phyloP scores from a whole-genome alignment of 2,797 vertebrate species.

The Macropodus opercularis region DNA sequence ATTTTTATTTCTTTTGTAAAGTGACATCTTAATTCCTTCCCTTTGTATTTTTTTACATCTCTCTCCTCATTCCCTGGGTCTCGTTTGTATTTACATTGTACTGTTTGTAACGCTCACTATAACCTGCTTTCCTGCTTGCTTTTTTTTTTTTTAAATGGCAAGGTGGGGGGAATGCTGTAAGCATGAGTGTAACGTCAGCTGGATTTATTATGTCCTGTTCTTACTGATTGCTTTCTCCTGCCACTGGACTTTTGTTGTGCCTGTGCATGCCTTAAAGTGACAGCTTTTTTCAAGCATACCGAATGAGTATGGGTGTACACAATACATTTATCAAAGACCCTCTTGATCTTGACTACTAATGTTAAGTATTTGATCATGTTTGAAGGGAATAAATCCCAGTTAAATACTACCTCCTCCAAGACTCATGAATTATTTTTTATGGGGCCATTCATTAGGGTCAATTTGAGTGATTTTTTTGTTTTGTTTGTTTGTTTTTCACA shows the following conservation, averaged over 20 bases:
- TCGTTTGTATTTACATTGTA: conserved; percentile 53
- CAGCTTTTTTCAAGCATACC: conserved; percentile 34
- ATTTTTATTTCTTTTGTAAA: conserved; percentile 32
- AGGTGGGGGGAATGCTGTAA: conserved; percentile 1
- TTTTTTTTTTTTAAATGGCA: conserved; percentile 4
- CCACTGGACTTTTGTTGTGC: conserved; percentile 46
- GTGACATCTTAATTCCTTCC: conserved; percentile 29
- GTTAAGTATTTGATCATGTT: conserved; percentile 51
- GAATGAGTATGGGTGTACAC: conserved; percentile 40
- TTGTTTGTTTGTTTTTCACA: too few species aligned
- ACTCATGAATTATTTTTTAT: conserved; percentile 9
- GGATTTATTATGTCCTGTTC: conserved; percentile 22
- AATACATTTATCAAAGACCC: conserved; percentile 43
- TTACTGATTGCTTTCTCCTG: conserved; percentile 29
- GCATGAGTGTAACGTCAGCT: conserved; percentile 43
- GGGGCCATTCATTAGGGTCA: too few species aligned
- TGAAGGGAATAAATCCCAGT: conserved; percentile 60
- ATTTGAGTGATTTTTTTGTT: too few species aligned
- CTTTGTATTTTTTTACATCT: conserved; percentile 68
- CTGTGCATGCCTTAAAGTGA: conserved; percentile 69
- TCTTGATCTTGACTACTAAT: conserved; percentile 34
- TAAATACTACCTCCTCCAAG: conserved; percentile 3
- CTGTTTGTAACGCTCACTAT: conserved; percentile 41
- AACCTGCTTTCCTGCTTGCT: conserved; percentile 42
- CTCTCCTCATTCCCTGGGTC: conserved; percentile 29